A percentile compares a stretch with the other conserved stretches of the same genome.
Evolutionary conservation across 1,140 invertebrate genomes (phyloP).

Genomic region (Arion vulgaris): DNA sequence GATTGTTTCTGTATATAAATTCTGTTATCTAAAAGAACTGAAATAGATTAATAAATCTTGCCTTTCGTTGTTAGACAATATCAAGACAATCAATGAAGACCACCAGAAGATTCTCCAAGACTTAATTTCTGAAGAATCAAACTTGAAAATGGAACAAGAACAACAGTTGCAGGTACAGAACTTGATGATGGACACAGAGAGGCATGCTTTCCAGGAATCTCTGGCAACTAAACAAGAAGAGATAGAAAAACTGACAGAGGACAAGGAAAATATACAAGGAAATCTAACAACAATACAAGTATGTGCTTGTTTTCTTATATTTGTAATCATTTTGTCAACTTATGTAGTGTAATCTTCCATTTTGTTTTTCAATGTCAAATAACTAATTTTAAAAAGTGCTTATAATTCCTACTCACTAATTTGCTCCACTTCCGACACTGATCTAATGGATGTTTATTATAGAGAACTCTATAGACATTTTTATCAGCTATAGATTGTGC

Average conservation of each 20-base stretch:
- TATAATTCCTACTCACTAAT: too few species aligned
- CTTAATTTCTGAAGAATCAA: not conserved
- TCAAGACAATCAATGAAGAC: not conserved
- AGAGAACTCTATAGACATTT: too few species aligned
- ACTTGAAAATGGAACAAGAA: not conserved
- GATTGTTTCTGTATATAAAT: too few species aligned
- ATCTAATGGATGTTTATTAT: too few species aligned
- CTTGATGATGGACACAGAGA: not conserved
- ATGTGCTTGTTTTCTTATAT: not conserved
- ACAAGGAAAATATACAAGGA: not conserved
- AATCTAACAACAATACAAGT: not conserved
- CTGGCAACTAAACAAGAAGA: not conserved
- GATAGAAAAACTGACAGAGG: not conserved
- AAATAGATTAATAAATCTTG: too few species aligned
- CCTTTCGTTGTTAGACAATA: too few species aligned
- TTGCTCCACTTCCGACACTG: too few species aligned
- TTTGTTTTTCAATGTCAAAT: too few species aligned
- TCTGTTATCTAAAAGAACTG: too few species aligned
- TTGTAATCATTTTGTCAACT: not conserved
- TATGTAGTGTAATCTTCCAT: not conserved
- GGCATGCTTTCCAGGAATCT: not conserved
- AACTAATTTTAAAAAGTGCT: too few species aligned
- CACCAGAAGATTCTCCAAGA: not conserved
- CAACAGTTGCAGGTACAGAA: not conserved
- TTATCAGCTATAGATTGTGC: too few species aligned